Conservation (phyloP, 2,888 invertebrate genomes). For the Seira ritae region DNA sequence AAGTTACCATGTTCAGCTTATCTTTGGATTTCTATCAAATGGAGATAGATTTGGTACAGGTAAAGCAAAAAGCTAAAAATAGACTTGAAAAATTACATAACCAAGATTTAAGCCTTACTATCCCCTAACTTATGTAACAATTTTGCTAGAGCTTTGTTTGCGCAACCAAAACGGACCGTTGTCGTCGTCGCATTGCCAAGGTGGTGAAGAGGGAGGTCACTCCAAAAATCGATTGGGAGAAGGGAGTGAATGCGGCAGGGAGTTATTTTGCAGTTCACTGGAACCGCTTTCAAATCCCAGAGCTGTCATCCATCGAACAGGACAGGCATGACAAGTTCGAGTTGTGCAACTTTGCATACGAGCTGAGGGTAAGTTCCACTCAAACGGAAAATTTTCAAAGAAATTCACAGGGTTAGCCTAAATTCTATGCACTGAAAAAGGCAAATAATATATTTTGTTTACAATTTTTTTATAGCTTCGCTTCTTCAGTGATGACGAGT, state of each 20-base stretch:
- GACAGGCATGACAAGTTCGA: not conserved
- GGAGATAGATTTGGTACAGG: slow-evolving; percentile 39
- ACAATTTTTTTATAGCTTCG: slow-evolving; percentile 11
- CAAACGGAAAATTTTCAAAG: too few relatives aligned
- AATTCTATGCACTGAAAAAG: not conserved
- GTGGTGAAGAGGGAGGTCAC: not conserved
- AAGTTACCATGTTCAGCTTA: not conserved
- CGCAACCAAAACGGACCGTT: slow-evolving; percentile 26
- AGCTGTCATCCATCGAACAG: not conserved
- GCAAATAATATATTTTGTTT: not conserved
- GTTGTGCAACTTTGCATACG: slow-evolving; percentile 1
- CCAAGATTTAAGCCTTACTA: too few relatives aligned
- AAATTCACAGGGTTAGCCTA: too few relatives aligned
- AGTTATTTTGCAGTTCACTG: slow-evolving; percentile 21
- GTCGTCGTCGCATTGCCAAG: slow-evolving; percentile 17
- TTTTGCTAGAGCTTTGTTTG: slow-evolving; percentile 11
- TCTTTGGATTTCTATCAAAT: not conserved
- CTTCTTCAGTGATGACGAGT: slow-evolving; percentile 18
- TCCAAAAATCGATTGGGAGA: slow-evolving; percentile 11
- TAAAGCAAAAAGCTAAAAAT: slow-evolving; percentile 5
- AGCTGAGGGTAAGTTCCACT: slow-evolving; percentile 26
- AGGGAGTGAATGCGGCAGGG: slow-evolving; percentile 2
- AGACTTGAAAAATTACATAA: not conserved
- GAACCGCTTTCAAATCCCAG: slow-evolving; percentile 15
- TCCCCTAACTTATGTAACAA: not conserved